Evolutionary conservation across 92 coral and sea anemone genomes (phyloP).

Genomic region (Parazoanthus atlanticus): DNA sequence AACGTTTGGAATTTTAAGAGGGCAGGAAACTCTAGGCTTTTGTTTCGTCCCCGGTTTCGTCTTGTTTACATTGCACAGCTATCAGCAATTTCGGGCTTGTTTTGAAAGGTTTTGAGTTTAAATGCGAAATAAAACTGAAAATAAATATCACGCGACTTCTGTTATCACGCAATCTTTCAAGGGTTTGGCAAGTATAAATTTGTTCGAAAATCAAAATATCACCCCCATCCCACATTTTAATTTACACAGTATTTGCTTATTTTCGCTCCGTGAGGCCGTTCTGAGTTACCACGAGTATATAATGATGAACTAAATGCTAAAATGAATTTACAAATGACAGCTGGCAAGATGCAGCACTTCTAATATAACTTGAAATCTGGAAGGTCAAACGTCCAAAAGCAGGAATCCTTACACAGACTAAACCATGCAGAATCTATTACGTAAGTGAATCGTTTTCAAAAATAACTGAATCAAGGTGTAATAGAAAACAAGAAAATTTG

Average conservation of each 20-base stretch:
- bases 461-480: not conserved
- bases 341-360: not conserved
- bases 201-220: not conserved
- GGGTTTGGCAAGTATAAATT: not conserved
- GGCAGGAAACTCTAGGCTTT: not conserved
- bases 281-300: not conserved
- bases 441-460: too few relatives aligned
- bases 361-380: not conserved
- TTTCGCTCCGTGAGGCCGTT: not conserved
- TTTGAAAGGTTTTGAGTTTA: conserved; percentile 6
- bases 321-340: not conserved
- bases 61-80: conserved; percentile 18
- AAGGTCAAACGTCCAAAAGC: not conserved
- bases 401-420: too few relatives aligned
- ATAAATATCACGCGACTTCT: conserved; percentile 18
- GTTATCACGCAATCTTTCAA: conserved; percentile 1
- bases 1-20: not conserved
- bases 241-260: not conserved
- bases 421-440: not conserved
- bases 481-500: not conserved
- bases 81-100: not conserved
- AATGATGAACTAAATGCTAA: not conserved
- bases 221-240: not conserved
- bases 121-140: not conserved
- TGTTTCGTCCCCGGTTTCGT: too few relatives aligned